A percentile compares a stretch with the other conserved stretches of the same genome.
Evolutionary conservation across 2,888 invertebrate species (phyloP).

Genomic region (Zaprionus bogoriensis): DNA sequence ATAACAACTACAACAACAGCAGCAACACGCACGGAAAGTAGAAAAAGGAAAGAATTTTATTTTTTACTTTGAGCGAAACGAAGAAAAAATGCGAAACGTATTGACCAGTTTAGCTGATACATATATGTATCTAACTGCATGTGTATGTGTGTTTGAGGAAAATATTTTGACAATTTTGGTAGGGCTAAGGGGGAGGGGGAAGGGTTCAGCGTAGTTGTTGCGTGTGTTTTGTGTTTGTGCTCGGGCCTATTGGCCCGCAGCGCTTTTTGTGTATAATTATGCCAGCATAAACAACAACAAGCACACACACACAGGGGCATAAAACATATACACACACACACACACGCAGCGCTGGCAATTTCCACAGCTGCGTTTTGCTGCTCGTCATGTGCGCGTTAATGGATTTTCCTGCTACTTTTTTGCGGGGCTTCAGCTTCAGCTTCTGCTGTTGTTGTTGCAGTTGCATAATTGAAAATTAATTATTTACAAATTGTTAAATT

Average conservation of each 20-base stretch:
- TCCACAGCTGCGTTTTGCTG: slow-evolving; percentile 34
- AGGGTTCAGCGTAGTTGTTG: slow-evolving; percentile 16
- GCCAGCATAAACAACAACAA: slow-evolving; percentile 53
- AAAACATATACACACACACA: neutral
- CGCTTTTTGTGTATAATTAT: slow-evolving; percentile 55
- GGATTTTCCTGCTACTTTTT: slow-evolving; percentile 52
- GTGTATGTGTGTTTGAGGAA: slow-evolving; percentile 15
- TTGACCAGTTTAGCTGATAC: slow-evolving; percentile 55
- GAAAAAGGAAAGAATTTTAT: slow-evolving; percentile 60
- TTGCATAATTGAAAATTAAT: slow-evolving; percentile 76
- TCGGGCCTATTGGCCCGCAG: slow-evolving; percentile 46
- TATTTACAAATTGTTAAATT: slow-evolving; percentile 74
- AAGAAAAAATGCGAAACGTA: slow-evolving; percentile 22
- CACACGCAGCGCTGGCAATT: slow-evolving; percentile 14
- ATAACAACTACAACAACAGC: neutral
- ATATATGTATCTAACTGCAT: slow-evolving; percentile 3
- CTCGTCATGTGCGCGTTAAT: slow-evolving; percentile 55
- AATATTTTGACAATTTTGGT: slow-evolving; percentile 60
- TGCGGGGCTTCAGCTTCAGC: neutral
- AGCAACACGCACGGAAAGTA: slow-evolving; percentile 18
- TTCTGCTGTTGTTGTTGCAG: slow-evolving; percentile 21
- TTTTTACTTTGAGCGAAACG: slow-evolving; percentile 44
- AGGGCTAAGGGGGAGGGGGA: neutral
- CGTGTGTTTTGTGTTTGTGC: slow-evolving; percentile 24
- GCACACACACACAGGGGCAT: slow-evolving; percentile 11